Percentiles rank a stretch among this genome's conserved stretches.
phyloP scores from a whole-genome alignment of 2,888 invertebrate genomes.

The Marronus borbonicus region DNA sequence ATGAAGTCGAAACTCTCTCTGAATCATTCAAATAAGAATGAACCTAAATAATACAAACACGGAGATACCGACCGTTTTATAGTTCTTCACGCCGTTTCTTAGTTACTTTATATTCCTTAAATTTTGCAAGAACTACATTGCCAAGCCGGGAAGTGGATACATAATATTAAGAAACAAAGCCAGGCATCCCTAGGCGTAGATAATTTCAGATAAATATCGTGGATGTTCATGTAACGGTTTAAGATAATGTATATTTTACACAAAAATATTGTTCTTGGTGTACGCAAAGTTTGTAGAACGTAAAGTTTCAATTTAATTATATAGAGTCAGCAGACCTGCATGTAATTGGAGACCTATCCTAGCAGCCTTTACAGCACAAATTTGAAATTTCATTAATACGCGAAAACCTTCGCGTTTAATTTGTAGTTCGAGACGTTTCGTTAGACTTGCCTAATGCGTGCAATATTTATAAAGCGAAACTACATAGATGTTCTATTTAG shows the following conservation, averaged over 20 bases:
- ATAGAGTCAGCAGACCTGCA: conserved; percentile 24
- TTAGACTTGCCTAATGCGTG: background rate
- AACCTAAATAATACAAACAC: no score
- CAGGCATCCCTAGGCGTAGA: background rate
- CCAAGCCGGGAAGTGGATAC: background rate
- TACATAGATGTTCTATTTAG: background rate
- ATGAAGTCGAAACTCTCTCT: no score
- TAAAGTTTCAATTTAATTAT: conserved; percentile 51
- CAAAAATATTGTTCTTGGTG: conserved; percentile 43
- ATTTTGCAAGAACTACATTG: background rate
- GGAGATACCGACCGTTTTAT: no score
- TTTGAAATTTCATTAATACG: conserved; percentile 48
- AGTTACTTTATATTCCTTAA: no score
- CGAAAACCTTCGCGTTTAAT: conserved; percentile 33
- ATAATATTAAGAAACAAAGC: conserved; percentile 1
- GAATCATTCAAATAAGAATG: no score
- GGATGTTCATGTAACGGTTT: conserved; percentile 9
- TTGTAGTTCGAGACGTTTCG: conserved; percentile 35
- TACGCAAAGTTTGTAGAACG: conserved; percentile 38
- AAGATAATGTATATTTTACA: conserved; percentile 39
- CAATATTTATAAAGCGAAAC: background rate
- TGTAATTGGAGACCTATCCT: conserved; percentile 42
- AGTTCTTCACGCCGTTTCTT: no score
- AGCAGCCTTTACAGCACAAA: conserved; percentile 26
- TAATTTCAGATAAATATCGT: conserved; percentile 32